Evolutionary conservation across 2,797 vertebrate species (phyloP), one percentile per base, ranked within the genome.

Genomic region (Salmo trutta): DNA sequence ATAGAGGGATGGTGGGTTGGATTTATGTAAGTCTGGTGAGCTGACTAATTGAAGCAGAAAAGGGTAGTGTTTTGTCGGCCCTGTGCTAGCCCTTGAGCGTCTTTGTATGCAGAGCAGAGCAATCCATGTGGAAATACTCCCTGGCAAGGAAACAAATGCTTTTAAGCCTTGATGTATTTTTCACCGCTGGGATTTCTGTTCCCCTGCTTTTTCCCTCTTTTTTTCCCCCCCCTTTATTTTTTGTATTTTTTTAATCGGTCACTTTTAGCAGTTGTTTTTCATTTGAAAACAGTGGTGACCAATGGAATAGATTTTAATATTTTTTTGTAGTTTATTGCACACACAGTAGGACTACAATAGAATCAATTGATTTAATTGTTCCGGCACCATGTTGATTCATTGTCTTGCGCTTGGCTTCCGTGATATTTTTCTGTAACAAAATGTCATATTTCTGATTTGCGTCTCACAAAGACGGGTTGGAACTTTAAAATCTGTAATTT

Each of bases 1-100:
- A 19, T 65, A 70, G 65, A 74, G 74, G 85, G 75, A 82, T 88
- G 83, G 81, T 85, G 75, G 52, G 66, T 67, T 65, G n/a, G 19
- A 6, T 82, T 83, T 87, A 76, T 72, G 41, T 79, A 75, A 74
- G 75, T 75, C 53, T 75, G 73, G 10, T 12, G 41, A 47, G 10
- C 71, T 78, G 67, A 76, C 71, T 78, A 80, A 84, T 56, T 7
- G 75, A 77, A 84, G 66, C 66, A 73, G 77, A 83, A 80, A 85
- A 75, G 67, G 76, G 54, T 33, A 74, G 33, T 72, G 70, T 85
- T 79, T 71, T 71, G 77, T 77, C 16, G 75, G 71, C 77, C 71
- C 76, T 69, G 67, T 81, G 72, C 53, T 76, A 27, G 69, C 68
- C 75, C 83, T 12, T 47, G 10, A 47, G 41, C 10, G 0, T 47